Percentiles rank a stretch among this genome's conserved stretches.
These are phyloP conservation scores for Corythoichthys intestinalis DNA, from an alignment of 2,113 vertebrate species.

Conservation along the genomic window DNA sequence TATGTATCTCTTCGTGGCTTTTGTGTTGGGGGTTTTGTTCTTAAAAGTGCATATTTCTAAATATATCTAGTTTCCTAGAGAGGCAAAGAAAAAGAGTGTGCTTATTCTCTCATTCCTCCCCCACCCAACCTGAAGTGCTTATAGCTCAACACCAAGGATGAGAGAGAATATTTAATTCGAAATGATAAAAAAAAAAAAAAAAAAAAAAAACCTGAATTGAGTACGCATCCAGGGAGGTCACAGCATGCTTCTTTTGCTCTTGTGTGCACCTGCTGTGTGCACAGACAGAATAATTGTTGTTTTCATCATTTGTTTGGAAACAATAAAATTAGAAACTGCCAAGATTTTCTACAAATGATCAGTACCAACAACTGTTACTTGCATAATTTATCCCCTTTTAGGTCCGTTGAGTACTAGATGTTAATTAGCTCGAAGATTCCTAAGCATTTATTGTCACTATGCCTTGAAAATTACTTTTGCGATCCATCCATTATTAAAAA, in stretches of 20 bases:
- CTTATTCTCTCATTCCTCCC: conserved; percentile 9
- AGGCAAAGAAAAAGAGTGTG: conserved; percentile 21
- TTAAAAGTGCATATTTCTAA: conserved; percentile 66
- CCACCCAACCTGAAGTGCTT: conserved; percentile 54
- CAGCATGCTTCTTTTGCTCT: conserved; percentile 21
- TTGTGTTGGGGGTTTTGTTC: conserved; percentile 39
- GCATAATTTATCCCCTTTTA: conserved; percentile 32
- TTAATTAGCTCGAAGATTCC: neutral
- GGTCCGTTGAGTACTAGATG: neutral
- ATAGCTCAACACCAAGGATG: conserved; percentile 57
- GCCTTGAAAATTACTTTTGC: neutral
- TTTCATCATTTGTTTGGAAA: conserved; percentile 47
- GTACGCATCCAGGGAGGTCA: conserved; percentile 34
- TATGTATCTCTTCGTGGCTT: conserved; percentile 22
- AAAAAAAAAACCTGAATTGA: conserved; percentile 13
- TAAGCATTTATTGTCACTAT: neutral
- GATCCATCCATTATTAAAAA: conserved; percentile 13
- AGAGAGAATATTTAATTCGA: conserved; percentile 72
- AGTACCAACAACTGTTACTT: conserved; percentile 40
- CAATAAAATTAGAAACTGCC: conserved; percentile 30
- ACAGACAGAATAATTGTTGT: conserved; percentile 36
- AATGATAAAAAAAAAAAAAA: conserved; percentile 43
- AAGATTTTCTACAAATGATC: conserved; percentile 7
- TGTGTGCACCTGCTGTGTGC: conserved; percentile 42
- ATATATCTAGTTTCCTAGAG: conserved; percentile 67